These are phyloP conservation scores for Oryzias curvinotus DNA, from an alignment of 2,113 vertebrate species.

Conservation along the genomic window DNA sequence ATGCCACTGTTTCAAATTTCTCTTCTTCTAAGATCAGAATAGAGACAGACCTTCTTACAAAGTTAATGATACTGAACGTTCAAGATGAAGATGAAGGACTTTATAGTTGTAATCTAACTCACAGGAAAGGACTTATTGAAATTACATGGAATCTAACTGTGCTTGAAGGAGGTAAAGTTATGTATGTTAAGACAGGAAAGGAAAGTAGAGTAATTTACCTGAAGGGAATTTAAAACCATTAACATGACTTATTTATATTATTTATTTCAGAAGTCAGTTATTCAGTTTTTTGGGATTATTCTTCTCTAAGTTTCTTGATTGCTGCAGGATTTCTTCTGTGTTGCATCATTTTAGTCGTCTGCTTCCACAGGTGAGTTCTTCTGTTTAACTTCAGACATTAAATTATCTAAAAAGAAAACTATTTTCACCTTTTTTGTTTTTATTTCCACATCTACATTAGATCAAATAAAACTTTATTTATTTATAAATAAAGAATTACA, in stretches of 20 bases:
- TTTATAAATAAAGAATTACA: too few relatives aligned
- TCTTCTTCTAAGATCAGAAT: conserved; percentile 9
- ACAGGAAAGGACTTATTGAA: fast-evolving
- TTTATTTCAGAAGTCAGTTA: neutral
- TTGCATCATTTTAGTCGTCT: conserved; percentile 13
- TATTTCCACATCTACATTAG: too few relatives aligned
- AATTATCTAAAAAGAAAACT: too few relatives aligned
- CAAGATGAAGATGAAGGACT: conserved; percentile 38
- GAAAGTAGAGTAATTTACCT: fast-evolving
- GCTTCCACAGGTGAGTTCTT: conserved; percentile 33
- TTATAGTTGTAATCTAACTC: neutral
- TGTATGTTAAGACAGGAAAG: neutral
- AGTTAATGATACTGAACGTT: conserved; percentile 7
- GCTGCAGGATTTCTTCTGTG: conserved; percentile 8
- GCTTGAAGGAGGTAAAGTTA: conserved; percentile 11
- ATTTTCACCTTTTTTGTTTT: too few relatives aligned
- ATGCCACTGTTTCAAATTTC: conserved; percentile 8
- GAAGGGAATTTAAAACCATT: too few relatives aligned
- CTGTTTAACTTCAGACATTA: too few relatives aligned
- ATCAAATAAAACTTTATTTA: too few relatives aligned
- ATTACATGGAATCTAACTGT: conserved; percentile 36
- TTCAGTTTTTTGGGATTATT: neutral
- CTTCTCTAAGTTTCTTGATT: neutral
- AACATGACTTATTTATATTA: too few relatives aligned
- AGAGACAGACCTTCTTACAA: neutral